phyloP scores from a whole-genome alignment of 2,797 vertebrate genomes.

The Fratercula arctica region DNA sequence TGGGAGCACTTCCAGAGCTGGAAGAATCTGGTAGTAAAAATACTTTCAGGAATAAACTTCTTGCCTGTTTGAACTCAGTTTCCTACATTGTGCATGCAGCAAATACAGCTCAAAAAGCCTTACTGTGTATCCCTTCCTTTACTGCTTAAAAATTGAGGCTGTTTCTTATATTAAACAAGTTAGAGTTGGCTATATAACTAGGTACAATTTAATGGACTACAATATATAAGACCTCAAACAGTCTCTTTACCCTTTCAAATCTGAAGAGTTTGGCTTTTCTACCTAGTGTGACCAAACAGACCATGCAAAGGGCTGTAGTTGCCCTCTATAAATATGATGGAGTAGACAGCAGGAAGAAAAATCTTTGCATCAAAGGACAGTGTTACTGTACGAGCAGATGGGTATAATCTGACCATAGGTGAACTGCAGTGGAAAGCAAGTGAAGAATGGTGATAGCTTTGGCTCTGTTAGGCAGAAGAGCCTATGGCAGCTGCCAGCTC shows the following conservation, averaged over 20 bases:
- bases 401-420: not conserved
- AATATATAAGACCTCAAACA: not conserved
- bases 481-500: not conserved
- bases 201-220: not conserved
- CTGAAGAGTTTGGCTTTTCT: not conserved
- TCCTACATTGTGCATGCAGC: not conserved
- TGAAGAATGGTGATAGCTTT: not conserved
- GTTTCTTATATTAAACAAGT: not conserved
- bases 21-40: not conserved
- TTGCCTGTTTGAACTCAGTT: not conserved
- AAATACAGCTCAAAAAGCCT: not conserved
- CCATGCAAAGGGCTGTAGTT: not conserved
- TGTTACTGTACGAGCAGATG: not conserved
- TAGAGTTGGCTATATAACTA: not conserved
- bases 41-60: not conserved
- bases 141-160: not conserved
- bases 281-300: not conserved
- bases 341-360: not conserved
- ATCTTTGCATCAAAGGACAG: not conserved
- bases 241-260: not conserved
- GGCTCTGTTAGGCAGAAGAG: not conserved
- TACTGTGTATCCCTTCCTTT: not conserved
- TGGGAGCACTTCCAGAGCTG: not conserved
- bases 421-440: not conserved
- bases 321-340: not conserved